A percentile compares a stretch with the other conserved stretches of the same genome.
Conservation (phyloP, 2,113 vertebrate genomes). For the Narcine bancroftii region DNA sequence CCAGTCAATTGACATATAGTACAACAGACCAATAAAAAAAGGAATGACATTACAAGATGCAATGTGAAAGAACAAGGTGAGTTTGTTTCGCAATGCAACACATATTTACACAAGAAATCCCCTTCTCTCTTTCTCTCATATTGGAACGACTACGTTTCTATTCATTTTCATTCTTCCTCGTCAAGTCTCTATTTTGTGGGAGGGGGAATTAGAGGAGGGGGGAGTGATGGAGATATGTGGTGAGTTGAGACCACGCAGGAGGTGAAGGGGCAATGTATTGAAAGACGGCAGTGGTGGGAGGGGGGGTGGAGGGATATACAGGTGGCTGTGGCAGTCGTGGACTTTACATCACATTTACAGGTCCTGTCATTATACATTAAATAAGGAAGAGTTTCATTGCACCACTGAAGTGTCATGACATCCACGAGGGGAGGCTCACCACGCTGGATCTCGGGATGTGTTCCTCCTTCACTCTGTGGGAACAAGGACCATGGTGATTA, state of each 20-base stretch:
- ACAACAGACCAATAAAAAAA: conserved; percentile 84
- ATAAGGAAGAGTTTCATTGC: conserved; percentile 77
- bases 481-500: conserved; percentile 42
- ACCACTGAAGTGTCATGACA: conserved; percentile 66
- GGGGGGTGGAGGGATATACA: conserved; percentile 87
- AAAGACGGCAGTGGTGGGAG: conserved; percentile 28
- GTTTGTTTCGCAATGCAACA: conserved; percentile 99
- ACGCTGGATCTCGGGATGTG: conserved; percentile 63
- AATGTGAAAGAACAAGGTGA: conserved; percentile 78
- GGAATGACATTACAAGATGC: conserved; percentile 70
- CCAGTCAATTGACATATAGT: conserved; percentile 97
- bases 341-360: conserved; percentile 99
- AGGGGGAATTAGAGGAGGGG: neutral
- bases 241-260: neutral
- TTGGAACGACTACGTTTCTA: neutral
- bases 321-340: conserved; percentile 93
- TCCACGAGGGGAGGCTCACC: conserved; percentile 66
- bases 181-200: neutral
- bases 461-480: conserved; percentile 76
- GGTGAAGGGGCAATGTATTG: neutral
- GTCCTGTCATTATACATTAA: conserved; percentile 76
- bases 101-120: conserved; percentile 90
- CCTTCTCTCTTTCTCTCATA: conserved; percentile 47
- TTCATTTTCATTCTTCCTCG: conserved; percentile 9
- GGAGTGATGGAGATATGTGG: neutral